These are phyloP conservation scores for Pangasius krempfi DNA, from an alignment of 2,797 vertebrate genomes.

Conservation along the genomic window DNA sequence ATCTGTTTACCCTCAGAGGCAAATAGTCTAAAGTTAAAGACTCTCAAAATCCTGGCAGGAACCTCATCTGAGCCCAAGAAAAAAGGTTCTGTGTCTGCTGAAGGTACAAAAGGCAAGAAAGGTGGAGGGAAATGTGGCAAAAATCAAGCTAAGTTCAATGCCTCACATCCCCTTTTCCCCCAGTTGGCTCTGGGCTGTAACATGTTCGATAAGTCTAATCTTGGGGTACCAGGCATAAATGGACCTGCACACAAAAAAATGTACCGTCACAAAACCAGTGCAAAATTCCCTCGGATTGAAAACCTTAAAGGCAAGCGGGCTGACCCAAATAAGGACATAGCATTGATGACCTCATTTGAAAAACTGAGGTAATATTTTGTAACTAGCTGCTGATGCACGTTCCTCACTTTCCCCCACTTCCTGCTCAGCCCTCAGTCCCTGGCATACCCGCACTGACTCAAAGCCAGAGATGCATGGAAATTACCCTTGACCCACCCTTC, in stretches of 20 bases:
- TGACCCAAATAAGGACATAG: slow-evolving; percentile 94
- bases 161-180: slow-evolving; percentile 82
- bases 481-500: slow-evolving; percentile 70
- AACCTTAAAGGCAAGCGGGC: slow-evolving; percentile 93
- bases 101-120: slow-evolving; percentile 86
- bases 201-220: slow-evolving; percentile 96
- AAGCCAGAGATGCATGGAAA: slow-evolving; percentile 96
- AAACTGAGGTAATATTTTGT: slow-evolving; percentile 99
- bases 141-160: slow-evolving; percentile 85
- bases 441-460: slow-evolving; percentile 85
- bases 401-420: slow-evolving; percentile 82
- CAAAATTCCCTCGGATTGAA: slow-evolving; percentile 95
- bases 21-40: slow-evolving; percentile 98
- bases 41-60: slow-evolving; percentile 96
- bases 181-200: slow-evolving; percentile 86
- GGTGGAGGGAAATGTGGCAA: slow-evolving; percentile 87
- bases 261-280: slow-evolving; percentile 98
- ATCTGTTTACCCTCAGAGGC: slow-evolving; percentile 90
- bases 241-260: slow-evolving; percentile 99
- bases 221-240: slow-evolving; percentile 89
- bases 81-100: slow-evolving; percentile 81
- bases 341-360: slow-evolving; percentile 97
- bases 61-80: slow-evolving; percentile 94
- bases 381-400: slow-evolving; percentile 89
- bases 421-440: slow-evolving; percentile 85